Percentiles rank a stretch among this genome's conserved stretches.
phyloP scores from a whole-genome alignment of 2,797 vertebrate species.

The Microctenopoma stevenorrisi region DNA sequence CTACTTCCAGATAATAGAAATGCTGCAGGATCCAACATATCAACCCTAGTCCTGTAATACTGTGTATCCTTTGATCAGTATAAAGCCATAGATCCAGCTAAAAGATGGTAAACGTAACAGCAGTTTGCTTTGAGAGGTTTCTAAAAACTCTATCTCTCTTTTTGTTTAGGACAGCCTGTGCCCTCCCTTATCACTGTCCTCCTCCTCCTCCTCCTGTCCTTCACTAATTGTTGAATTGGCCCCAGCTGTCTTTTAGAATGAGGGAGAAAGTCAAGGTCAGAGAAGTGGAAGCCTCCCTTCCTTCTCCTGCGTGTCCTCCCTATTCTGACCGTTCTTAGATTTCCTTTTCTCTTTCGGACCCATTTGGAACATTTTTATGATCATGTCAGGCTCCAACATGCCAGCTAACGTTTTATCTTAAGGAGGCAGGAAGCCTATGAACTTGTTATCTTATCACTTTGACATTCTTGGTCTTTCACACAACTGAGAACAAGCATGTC shows the following conservation, averaged over 20 bases:
- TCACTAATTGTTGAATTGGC: slow-evolving; percentile 39
- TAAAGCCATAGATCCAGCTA: too few species aligned
- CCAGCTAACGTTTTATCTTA: neutral
- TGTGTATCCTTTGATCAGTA: too few species aligned
- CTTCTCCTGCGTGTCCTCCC: slow-evolving; percentile 25
- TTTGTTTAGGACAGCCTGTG: slow-evolving; percentile 10
- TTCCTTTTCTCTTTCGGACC: neutral
- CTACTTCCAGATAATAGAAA: too few species aligned
- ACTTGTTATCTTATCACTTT: slow-evolving; percentile 9
- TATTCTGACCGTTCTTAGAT: neutral
- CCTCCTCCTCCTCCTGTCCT: slow-evolving; percentile 10
- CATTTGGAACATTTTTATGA: neutral
- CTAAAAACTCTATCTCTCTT: neutral
- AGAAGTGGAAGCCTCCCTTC: slow-evolving; percentile 50
- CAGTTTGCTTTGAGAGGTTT: neutral
- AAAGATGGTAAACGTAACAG: neutral
- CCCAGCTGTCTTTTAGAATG: slow-evolving; percentile 25
- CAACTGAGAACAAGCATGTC: neutral
- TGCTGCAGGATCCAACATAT: too few species aligned
- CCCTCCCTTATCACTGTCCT: slow-evolving; percentile 4
- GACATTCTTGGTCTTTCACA: neutral
- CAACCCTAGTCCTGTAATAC: too few species aligned
- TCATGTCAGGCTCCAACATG: neutral
- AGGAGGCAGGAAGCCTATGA: slow-evolving; percentile 4
- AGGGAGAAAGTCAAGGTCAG: slow-evolving; percentile 58